Evolutionary conservation across 2,888 invertebrate species (phyloP).

Genomic region (Cepaea hortensis): DNA sequence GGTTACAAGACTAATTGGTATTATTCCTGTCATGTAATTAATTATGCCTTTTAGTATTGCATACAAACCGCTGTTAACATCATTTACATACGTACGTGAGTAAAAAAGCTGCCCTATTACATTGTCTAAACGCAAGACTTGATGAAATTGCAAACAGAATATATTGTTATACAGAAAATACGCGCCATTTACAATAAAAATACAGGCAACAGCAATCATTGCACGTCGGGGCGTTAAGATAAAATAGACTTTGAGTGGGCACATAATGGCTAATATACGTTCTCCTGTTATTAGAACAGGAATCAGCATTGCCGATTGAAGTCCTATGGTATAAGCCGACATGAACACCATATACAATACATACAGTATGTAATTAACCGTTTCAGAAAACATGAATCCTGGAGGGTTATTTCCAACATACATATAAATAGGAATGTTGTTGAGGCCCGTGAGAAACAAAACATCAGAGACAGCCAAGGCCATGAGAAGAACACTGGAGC

Average conservation of each 20-base stretch:
- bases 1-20: background rate
- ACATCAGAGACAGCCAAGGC: slow-evolving; percentile 14
- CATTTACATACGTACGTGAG: background rate
- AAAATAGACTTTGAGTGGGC: background rate
- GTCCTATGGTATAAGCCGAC: background rate
- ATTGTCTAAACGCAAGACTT: too few relatives aligned
- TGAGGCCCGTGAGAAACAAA: background rate
- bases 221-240: background rate
- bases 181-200: background rate
- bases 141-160: background rate
- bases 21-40: background rate
- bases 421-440: background rate
- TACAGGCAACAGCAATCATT: background rate
- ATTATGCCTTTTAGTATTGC: background rate
- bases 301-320: background rate
- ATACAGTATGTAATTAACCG: background rate
- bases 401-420: background rate
- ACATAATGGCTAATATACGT: background rate
- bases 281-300: slow-evolving; percentile 13
- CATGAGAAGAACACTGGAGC: slow-evolving; percentile 15
- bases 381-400: background rate
- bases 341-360: background rate
- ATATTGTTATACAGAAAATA: background rate
- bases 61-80: background rate
- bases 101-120: background rate